Evolutionary conservation across 2,888 invertebrate genomes (phyloP).

Genomic region (Lapara coniferarum): DNA sequence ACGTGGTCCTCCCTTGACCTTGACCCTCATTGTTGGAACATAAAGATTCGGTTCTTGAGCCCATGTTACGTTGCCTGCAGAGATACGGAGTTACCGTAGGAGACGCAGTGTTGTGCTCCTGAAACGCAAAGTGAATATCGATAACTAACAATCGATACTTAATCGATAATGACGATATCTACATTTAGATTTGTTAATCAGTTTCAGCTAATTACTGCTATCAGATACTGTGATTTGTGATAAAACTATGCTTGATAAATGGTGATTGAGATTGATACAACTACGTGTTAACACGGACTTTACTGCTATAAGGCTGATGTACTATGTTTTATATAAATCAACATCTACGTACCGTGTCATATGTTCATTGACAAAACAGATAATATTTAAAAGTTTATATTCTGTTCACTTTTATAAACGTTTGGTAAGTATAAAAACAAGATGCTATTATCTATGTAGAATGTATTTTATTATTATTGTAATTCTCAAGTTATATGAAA

Average conservation of each 20-base stretch:
- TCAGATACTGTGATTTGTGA: conserved; percentile 15
- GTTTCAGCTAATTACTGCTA: conserved; percentile 21
- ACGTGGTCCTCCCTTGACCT: conserved; percentile 50
- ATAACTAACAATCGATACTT: conserved; percentile 17
- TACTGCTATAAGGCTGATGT: neutral
- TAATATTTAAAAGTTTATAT: too few relatives aligned
- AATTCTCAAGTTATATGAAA: too few relatives aligned
- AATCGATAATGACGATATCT: neutral
- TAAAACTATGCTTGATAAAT: conserved; percentile 18
- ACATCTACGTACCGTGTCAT: conserved; percentile 20
- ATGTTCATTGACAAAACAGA: too few relatives aligned
- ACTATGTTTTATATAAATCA: neutral
- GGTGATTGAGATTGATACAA: neutral
- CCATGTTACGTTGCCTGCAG: conserved; percentile 90
- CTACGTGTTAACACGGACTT: conserved; percentile 8
- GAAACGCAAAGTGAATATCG: conserved; percentile 41
- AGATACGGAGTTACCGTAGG: conserved; percentile 91
- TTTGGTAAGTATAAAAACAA: too few relatives aligned
- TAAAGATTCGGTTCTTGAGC: conserved; percentile 78
- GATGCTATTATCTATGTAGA: too few relatives aligned
- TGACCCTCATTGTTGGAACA: conserved; percentile 60
- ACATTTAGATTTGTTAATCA: conserved; percentile 6
- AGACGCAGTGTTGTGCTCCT: conserved; percentile 85
- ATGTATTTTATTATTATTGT: too few relatives aligned
- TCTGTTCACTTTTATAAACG: too few relatives aligned